Evolutionary conservation across 53 echinoderm and acorn worm species (phyloP).

Genomic region (Zoroaster sp.): DNA sequence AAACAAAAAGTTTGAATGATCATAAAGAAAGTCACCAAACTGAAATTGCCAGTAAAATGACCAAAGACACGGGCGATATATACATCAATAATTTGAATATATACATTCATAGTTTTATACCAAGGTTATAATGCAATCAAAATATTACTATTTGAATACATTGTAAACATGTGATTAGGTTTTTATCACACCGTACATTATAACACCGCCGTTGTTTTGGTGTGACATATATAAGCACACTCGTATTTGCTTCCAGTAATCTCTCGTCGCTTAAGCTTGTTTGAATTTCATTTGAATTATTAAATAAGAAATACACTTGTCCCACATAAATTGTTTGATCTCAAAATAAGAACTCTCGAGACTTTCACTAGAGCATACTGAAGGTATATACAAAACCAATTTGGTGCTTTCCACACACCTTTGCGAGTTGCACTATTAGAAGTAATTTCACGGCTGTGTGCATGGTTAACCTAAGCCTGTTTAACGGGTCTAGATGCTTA

Average conservation of each 20-base stretch:
- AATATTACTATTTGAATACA: no score
- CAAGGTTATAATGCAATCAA: no score
- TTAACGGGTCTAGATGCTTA: background rate
- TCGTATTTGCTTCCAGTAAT: background rate
- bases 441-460: background rate
- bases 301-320: background rate
- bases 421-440: background rate
- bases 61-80: no score
- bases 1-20: no score
- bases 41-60: no score
- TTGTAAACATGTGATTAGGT: background rate
- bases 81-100: no score
- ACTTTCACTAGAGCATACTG: background rate
- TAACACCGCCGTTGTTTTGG: background rate
- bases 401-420: background rate
- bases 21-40: no score
- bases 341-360: background rate
- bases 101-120: no score
- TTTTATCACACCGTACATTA: background rate
- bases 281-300: background rate
- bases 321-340: background rate
- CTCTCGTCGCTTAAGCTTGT: background rate
- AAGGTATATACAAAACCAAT: background rate
- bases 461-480: background rate
- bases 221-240: background rate